Evolutionary conservation across 2,113 vertebrate species (phyloP).

Genomic region (Lepus americanus): DNA sequence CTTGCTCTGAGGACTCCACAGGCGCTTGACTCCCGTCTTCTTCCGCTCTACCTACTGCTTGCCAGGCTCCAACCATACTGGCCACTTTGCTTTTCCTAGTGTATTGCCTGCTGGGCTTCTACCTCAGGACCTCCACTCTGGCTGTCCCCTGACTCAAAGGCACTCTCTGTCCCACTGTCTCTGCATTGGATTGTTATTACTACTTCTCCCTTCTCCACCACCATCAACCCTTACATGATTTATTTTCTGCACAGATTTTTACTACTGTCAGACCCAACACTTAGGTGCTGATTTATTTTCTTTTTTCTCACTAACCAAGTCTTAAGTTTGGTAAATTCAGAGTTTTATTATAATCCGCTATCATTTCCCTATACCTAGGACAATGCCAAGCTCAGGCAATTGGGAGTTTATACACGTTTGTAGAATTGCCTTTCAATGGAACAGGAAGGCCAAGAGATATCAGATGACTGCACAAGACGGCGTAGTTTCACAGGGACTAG

Average conservation of each 20-base stretch:
- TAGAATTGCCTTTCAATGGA: neutral
- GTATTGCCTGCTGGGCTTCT: neutral
- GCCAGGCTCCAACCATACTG: neutral
- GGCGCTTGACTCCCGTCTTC: neutral
- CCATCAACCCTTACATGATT: neutral
- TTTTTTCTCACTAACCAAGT: neutral
- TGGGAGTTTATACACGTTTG: neutral
- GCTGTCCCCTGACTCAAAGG: neutral
- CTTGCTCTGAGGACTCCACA: neutral
- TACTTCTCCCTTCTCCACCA: neutral
- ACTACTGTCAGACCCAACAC: neutral
- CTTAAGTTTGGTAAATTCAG: neutral
- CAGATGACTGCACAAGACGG: neutral
- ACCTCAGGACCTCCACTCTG: neutral
- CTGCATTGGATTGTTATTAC: neutral
- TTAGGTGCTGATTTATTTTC: neutral
- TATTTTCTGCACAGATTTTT: neutral
- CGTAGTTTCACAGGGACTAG: neutral
- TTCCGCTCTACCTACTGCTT: neutral
- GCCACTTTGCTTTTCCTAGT: neutral
- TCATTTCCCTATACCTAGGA: neutral
- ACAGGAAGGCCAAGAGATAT: neutral
- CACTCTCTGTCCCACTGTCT: too few relatives aligned
- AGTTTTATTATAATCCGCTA: neutral
- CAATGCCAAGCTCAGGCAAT: neutral